phyloP scores from a whole-genome alignment of 2,888 invertebrate genomes.

The Laothoe populi region DNA sequence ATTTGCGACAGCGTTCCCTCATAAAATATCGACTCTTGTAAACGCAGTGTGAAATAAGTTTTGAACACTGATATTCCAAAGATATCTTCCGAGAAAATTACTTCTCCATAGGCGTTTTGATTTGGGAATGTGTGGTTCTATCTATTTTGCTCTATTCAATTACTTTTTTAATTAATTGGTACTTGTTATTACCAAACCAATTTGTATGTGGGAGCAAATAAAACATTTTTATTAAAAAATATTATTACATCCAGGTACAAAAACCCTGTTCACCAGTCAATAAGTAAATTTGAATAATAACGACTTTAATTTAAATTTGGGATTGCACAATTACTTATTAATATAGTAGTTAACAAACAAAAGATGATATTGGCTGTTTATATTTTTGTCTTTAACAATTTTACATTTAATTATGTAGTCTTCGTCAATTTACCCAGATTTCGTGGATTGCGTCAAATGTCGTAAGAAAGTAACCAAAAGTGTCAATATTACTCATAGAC shows the following conservation, averaged over 20 bases:
- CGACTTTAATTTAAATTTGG: no score
- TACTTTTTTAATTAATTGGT: no score
- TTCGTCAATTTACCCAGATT: neutral
- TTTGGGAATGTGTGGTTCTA: neutral
- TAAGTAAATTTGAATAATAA: no score
- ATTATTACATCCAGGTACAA: no score
- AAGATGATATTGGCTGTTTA: no score
- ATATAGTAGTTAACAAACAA: no score
- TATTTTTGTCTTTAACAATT: neutral
- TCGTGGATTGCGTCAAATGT: neutral
- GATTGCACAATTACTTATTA: no score
- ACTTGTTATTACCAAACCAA: no score
- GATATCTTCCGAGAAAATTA: neutral
- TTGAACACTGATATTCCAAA: neutral
- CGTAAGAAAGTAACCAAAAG: neutral
- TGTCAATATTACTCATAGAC: constrained; percentile 21
- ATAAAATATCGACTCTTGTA: neutral
- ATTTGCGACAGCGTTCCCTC: neutral
- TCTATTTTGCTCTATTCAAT: neutral
- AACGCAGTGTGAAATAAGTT: constrained; percentile 1
- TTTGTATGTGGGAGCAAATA: no score
- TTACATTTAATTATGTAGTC: neutral
- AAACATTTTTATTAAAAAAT: no score
- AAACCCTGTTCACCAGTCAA: no score
- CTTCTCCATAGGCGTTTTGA: neutral